These are phyloP conservation scores for Spermophilus dauricus DNA, from an alignment of 2,113 vertebrate species.

Conservation along the genomic window DNA sequence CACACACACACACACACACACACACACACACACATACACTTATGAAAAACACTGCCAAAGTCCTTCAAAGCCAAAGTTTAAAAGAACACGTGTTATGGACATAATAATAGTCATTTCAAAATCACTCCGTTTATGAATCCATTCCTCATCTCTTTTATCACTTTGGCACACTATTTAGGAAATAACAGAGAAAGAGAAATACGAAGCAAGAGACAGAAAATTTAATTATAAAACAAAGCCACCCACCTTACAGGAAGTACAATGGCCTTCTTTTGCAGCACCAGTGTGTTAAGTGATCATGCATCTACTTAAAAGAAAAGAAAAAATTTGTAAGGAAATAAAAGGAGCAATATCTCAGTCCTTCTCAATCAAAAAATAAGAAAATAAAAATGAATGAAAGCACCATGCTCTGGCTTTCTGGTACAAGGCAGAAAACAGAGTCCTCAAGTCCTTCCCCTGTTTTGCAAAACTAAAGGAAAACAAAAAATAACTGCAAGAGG, in stretches of 20 bases:
- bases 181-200: slow-evolving; percentile 82
- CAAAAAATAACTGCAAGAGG: slow-evolving; percentile 24
- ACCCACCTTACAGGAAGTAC: slow-evolving; percentile 88
- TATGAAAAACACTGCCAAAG: slow-evolving; percentile 60
- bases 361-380: slow-evolving; percentile 55
- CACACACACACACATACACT: neutral
- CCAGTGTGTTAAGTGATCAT: slow-evolving; percentile 79
- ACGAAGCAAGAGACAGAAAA: slow-evolving; percentile 78
- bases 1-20: neutral
- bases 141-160: slow-evolving; percentile 73
- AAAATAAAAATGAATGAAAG: slow-evolving; percentile 8
- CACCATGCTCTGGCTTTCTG: slow-evolving; percentile 67
- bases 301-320: slow-evolving; percentile 86
- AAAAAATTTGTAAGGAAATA: slow-evolving; percentile 43
- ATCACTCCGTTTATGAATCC: slow-evolving; percentile 59
- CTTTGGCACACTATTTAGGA: slow-evolving; percentile 82
- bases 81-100: slow-evolving; percentile 65
- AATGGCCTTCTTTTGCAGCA: slow-evolving; percentile 85
- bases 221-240: slow-evolving; percentile 87
- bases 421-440: neutral
- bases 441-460: slow-evolving; percentile 23
- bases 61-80: slow-evolving; percentile 72
- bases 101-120: slow-evolving; percentile 65
- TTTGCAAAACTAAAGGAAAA: slow-evolving; percentile 70
- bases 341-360: slow-evolving; percentile 77